Evolutionary conservation across 2,888 invertebrate species (phyloP), one percentile per base, ranked within the genome.

Genomic region (Nomada fabriciana): DNA sequence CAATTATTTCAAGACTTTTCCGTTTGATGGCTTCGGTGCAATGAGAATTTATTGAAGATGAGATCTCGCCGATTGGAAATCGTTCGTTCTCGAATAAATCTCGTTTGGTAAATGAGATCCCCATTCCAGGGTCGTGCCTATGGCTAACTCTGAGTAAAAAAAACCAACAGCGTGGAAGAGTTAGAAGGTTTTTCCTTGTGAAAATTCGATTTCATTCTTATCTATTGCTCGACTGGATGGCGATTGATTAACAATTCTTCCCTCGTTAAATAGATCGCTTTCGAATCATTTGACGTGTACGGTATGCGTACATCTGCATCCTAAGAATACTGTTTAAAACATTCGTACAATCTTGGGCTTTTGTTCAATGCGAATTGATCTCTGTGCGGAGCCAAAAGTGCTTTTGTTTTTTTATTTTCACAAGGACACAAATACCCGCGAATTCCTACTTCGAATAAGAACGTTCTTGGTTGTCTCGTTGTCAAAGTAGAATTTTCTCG

Each of bases 251-350:
- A 29, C 13, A 29, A 59, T 47, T 1, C n/a, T 69, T 25, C 25
- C 13, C n/a, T 11, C 47, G 25, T 59, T 42, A 43, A 55, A 25
- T 43, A n/a, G 60, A 36, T 10, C 29, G 29, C 2, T 43, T 25
- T 13, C 61, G 23, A 23, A 65, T 42, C n/a, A 43, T 57, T 59
- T 9, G 42, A 47, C 20, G 13, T 29, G 57, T 29, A 43, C 36
- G 25, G 18, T 25, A 50, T 18, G 42, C 43, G 10, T 29, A 11
- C 29, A 53, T 47, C 23, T 63, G 71, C 70, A 42, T 64, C 60
- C 59, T 57, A 68, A 61, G 67, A 84, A 85, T 85, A 85, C 85
- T 85, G 85, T 74, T 85, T 71, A 47, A 59, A 71, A 59, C 64
- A 42, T 76, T 50, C 42, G 57, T 59, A 59, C 52, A 53, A 63